These are phyloP conservation scores for Erebia aethiops DNA, from an alignment of 2,888 invertebrate genomes.

Conservation along the genomic window DNA sequence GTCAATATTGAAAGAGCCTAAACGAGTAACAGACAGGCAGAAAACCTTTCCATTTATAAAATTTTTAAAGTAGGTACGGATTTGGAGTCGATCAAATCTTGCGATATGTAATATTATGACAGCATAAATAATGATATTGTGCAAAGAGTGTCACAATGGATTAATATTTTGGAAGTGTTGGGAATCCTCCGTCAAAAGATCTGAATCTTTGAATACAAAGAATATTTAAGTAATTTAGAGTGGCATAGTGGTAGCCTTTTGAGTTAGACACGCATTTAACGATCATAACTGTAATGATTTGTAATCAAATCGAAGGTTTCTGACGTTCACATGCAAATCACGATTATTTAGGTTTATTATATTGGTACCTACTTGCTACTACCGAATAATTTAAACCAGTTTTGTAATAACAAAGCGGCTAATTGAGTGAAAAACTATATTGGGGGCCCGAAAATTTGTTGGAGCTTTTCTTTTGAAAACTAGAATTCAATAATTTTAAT, in stretches of 20 bases:
- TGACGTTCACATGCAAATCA: conserved; percentile 6
- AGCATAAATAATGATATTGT: background rate
- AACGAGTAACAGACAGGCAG: too few relatives aligned
- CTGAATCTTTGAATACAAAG: background rate
- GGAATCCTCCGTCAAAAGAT: background rate
- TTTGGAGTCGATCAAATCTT: too few relatives aligned
- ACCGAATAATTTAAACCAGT: too few relatives aligned
- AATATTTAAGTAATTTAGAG: background rate
- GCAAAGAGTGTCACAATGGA: background rate
- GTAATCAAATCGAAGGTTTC: conserved; percentile 7
- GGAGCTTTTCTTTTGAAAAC: too few relatives aligned
- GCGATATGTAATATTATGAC: too few relatives aligned
- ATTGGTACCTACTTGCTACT: background rate
- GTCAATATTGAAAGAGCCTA: too few relatives aligned
- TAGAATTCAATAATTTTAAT: too few relatives aligned
- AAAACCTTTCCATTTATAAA: too few relatives aligned
- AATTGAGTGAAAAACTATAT: too few relatives aligned
- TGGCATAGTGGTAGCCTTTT: background rate
- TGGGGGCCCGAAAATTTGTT: too few relatives aligned
- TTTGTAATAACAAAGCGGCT: too few relatives aligned
- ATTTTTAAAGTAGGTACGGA: too few relatives aligned
- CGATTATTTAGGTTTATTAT: background rate
- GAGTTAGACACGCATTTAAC: background rate
- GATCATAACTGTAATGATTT: background rate
- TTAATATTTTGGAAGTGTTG: background rate